Base-by-base conservation (phyloP, 2,888 invertebrate genomes). In the Acleris laterana region DNA sequence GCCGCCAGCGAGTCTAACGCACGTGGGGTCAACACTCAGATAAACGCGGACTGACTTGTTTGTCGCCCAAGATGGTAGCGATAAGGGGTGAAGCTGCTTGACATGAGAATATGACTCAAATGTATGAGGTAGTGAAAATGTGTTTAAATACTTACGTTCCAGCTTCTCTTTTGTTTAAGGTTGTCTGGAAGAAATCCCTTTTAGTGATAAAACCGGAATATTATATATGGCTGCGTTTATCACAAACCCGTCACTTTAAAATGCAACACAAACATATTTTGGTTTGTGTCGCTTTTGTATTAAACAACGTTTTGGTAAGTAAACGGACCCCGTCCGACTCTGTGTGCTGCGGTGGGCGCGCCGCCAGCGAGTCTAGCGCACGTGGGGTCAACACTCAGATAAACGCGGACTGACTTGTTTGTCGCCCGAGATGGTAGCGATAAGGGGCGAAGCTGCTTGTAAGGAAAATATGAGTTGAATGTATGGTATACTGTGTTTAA, bases 371-470 rank as follows among this genome's bases (percentile, higher is more conserved):
- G 65, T 61, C 65, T 61, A 28, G 56, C 44, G 16, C 65, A 61
- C 65, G 60, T 44, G 65, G 60, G 65, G 65, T 65, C 65, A 65
- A 65, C 60, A 65, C 56, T 61, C 65, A 65, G 60, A 65, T 65
- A 65, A 65, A 65, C 65, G 60, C 49, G 55, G 64, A 17, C 44
- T 61, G 64, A 22, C 49, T 61, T 65, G 65, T 65, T 65, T 65
- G 65, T 46, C 55, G 49, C 49, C 19, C 11, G 49, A 55, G 53
- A 60, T 65, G 25, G 60, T 28, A 20, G 17, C 5, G 59, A 63
- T 55, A 49, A 49, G 52, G 11, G 53, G 48, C 48, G 17, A 25
- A 13, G 49, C 62, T 42, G 56, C 55, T 50, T 56, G 56, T 32
- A 32, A 42, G 28, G 42, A 6, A 3, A 7, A 56, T 28, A n/a